Base-by-base conservation (phyloP, 2,888 invertebrate species). In the Drosophila maculinotata region DNA sequence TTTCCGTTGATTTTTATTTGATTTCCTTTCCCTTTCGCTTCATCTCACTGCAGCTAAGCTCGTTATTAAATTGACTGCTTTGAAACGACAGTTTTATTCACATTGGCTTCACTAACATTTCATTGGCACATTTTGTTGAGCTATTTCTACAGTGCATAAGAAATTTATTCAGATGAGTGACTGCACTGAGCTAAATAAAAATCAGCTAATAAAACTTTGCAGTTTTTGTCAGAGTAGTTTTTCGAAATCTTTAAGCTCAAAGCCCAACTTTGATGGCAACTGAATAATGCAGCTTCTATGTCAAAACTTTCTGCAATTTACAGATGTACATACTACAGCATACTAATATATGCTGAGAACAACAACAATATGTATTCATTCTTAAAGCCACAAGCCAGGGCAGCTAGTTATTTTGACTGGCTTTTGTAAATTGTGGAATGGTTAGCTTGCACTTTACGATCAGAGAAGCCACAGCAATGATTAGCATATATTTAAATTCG, bases 401-500 rank as follows among this genome's bases (percentile, higher is more conserved):
- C 71, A 54, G 44, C 41, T 56, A 49, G 17, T 39, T 48, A 33
- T 66, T 44, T 47, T 51, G 39, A 14, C 33, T 33, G 36, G 51
- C 33, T 59, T 69, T 49, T 20, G 12, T 51, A 35, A 48, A 14
- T 23, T 60, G 12, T 30, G 12, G 28, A 33, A 28, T 30, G 31
- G 31, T 42, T 58, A 33, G 51, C 76, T 58, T 54, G 41, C 30
- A 49, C 52, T 53, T 30, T 51, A 26, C 56, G 71, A 71, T 62
- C 64, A 47, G 39, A 49, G 31, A 58, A 42, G 49, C 71, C 71
- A 42, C 71, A 54, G 47, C 58, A 76, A 71, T 74, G 73, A 79
- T 86, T 86, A 74, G 74, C 88, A 83, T 86, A 83, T 68, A 88
- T 83, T 86, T 71, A 74, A 82, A 86, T 82, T 82, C 69, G 35